These are phyloP conservation scores for Tragelaphus scriptus DNA, from an alignment of 2,113 vertebrate species.

Conservation along the genomic window DNA sequence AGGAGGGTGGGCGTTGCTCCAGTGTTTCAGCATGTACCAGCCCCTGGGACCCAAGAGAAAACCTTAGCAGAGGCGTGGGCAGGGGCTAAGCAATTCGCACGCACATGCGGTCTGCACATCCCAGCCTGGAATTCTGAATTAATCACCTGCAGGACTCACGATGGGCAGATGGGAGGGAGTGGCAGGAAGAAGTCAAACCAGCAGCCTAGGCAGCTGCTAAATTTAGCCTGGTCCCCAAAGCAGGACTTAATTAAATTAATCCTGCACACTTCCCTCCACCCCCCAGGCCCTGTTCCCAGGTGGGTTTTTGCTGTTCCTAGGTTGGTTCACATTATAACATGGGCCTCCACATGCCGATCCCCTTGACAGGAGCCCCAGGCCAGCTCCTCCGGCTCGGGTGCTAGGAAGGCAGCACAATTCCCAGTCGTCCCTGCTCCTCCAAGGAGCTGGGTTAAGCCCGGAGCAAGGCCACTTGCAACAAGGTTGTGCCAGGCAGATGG, in stretches of 20 bases:
- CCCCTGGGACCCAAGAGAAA: not conserved
- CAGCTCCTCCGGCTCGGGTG: conserved; percentile 18
- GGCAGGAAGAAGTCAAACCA: conserved; percentile 8
- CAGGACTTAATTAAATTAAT: conserved; percentile 71
- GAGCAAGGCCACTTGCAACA: not conserved
- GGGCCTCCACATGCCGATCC: conserved; percentile 19
- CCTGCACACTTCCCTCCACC: not conserved
- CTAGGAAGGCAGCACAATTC: not conserved
- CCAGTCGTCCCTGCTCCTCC: not conserved
- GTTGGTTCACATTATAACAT: conserved; percentile 23
- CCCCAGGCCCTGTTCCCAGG: conserved; percentile 44
- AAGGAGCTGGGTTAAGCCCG: not conserved
- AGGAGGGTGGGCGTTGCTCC: not conserved
- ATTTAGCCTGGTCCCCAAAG: conserved; percentile 68
- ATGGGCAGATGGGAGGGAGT: conserved; percentile 39
- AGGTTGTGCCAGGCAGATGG: not conserved
- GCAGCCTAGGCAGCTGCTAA: conserved; percentile 55
- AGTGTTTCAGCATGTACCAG: not conserved
- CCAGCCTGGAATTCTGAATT: conserved; percentile 33
- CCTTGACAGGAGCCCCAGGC: conserved; percentile 67
- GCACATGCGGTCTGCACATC: not conserved
- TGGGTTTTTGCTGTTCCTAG: conserved; percentile 19
- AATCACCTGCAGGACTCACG: conserved; percentile 51
- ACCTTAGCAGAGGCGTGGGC: not conserved
- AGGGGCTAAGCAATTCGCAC: not conserved